A percentile compares a stretch with the other conserved stretches of the same genome.
Evolutionary conservation across 1,140 invertebrate species (phyloP).

Genomic region (Drosophila mauritiana): DNA sequence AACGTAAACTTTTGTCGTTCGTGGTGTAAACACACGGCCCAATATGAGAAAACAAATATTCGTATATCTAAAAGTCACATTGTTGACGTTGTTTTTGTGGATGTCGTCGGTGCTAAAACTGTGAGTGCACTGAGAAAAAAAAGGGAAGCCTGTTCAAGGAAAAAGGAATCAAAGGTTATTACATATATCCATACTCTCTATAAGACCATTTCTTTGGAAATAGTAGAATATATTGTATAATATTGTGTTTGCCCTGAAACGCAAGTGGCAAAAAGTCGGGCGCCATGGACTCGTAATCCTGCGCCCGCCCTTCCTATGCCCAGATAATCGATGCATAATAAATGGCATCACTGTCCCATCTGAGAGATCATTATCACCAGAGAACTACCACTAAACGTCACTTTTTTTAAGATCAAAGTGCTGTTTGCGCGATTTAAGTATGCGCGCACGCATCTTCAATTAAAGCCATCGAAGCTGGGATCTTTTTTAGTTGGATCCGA

Average conservation of each 20-base stretch:
- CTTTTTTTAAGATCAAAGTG: slow-evolving; percentile 84
- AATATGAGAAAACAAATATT: slow-evolving; percentile 12
- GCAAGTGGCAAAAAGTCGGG: not conserved
- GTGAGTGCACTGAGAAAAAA: not conserved
- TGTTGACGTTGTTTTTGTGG: slow-evolving; percentile 5
- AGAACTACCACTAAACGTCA: slow-evolving; percentile 84
- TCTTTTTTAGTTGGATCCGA: slow-evolving; percentile 7
- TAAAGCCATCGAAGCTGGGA: slow-evolving; percentile 60
- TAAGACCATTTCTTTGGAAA: no score
- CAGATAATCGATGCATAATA: slow-evolving; percentile 74
- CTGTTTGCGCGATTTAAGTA: slow-evolving; percentile 79
- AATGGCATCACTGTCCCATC: slow-evolving; percentile 82
- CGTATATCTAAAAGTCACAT: slow-evolving; percentile 11
- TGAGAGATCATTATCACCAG: slow-evolving; percentile 80
- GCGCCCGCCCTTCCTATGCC: not conserved
- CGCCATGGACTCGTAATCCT: not conserved
- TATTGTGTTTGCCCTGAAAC: not conserved
- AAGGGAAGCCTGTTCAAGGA: not conserved
- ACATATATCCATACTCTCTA: no score
- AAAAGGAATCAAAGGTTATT: no score
- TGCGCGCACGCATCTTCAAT: slow-evolving; percentile 84
- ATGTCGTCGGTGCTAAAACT: slow-evolving; percentile 10
- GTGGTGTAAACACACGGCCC: slow-evolving; percentile 7
- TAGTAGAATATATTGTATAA: no score
- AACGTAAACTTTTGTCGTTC: slow-evolving; percentile 14